Evolutionary conservation across 2,797 vertebrate genomes (phyloP), one percentile per base, ranked within the genome.

Genomic region (Parauchenoglanis ngamensis): DNA sequence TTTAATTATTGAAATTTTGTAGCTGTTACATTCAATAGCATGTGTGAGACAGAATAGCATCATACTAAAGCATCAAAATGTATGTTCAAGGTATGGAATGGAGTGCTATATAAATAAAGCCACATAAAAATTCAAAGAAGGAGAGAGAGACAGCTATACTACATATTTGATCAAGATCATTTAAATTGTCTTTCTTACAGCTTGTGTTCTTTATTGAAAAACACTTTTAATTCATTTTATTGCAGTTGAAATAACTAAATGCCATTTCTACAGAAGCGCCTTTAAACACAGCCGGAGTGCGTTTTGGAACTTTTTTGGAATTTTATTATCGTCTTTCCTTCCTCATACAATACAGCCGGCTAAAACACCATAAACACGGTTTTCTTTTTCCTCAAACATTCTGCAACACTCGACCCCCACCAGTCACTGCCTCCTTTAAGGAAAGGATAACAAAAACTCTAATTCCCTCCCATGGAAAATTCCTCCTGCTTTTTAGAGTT

Each of bases 401-500:
- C 90, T 91, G 85, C 87, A 79, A 90, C 88, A 91, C 87, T 92
- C 90, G 89, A 81, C 85, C 86, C 87, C 85, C 75, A 77, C 73
- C 63, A 23, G 79, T 86, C 84, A 73, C 83, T 57, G 92, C 91
- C 87, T 90, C 92, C 92, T 90, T 92, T 93, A 88, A 90, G 85
- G 89, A 94, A 92, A 90, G 85, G 89, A 88, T 92, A 81, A 88
- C 92, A 94, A 94, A 93, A 63, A 17, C 25, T 85, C 94, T 94
- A 95, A 95, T 94, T 96, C 94, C 92, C 90, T 86, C 23, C 92
- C 92, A 94, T 95, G 96, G 96, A 96, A 96, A 96, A 96, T 95
- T 96, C 95, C 94, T 93, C 88, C 92, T 90, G 92, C 87, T 88
- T 93, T 81, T 63, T 90, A 90, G 94, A 83, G 94, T 95, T 95